Base-by-base conservation (phyloP, 2,113 vertebrate species). In the Tyto alba region DNA sequence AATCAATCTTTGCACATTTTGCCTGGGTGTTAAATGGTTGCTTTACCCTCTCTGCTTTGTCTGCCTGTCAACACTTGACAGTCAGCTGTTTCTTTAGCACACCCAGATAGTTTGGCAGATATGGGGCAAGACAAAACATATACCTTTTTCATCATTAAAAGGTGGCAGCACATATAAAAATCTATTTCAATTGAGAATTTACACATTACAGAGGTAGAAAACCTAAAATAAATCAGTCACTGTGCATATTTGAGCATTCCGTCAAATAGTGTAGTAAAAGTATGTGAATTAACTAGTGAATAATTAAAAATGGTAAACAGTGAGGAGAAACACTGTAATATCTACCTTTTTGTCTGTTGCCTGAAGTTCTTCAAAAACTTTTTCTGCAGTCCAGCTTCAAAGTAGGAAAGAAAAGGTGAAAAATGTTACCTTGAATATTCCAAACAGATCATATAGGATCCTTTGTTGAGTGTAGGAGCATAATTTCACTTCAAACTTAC, bases 331-430 rank as follows among this genome's bases (percentile, higher is more conserved):
- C 43, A 74, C 27, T 56, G 12, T 18, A 66, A 34, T 79, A 95
- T 36, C 17, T 96, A 99, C 99, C 99, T 98, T 99, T 79, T 98
- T 99, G 87, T 99, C 99, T 74, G 99, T 99, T 57, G 99, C 99
- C 62, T 99, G 99, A 91, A 99, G 98, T 91, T 99, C 99, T 96
- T 99, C 99, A 97, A 99, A 99, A 79, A 99, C 99, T 64, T 99
- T 99, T 93, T 99, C 99, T 97, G 99, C 97, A 32, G 98, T 99
- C 99, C 99, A 99, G 74, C 99, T 99, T 97, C n/a, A 84, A 98
- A 95, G 85, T 23, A 96, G 59, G 71, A 93, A 62, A 82, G 50
- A 85, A 94, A 83, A 84, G 22, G 59, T 52, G 64, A 93, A 94
- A 81, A 59, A 40, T 0, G 2, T 94, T 84, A 94, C 72, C n/a